Conservation (phyloP, 2,888 invertebrate genomes). For the Lycia hirtaria region DNA sequence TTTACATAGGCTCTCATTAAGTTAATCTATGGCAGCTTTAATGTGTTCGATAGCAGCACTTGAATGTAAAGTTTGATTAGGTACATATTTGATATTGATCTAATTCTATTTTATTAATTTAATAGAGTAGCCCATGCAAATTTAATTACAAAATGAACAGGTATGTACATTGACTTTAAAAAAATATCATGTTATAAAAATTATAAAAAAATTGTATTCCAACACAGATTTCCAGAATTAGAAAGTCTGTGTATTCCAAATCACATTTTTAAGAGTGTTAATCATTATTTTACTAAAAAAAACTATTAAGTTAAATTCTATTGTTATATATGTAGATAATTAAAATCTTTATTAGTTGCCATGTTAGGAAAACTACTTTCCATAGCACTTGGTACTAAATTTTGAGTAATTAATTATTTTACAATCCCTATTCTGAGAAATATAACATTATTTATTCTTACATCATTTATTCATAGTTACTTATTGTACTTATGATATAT, state of each 20-base stretch:
- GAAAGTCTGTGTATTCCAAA: background rate
- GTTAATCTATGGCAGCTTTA: background rate
- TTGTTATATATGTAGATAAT: background rate
- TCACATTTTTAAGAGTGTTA: constrained; percentile 8
- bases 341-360: background rate
- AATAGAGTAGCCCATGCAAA: background rate
- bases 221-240: too few species aligned
- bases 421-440: too few species aligned
- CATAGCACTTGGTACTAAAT: constrained; percentile 18
- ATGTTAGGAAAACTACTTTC: constrained; percentile 2
- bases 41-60: background rate
- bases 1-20: constrained; percentile 2
- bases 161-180: constrained; percentile 28
- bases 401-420: constrained; percentile 1
- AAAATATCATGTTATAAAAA: constrained; percentile 10
- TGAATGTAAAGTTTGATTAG: background rate
- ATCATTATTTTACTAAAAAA: background rate
- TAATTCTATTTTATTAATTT: background rate
- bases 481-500: background rate
- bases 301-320: constrained; percentile 2
- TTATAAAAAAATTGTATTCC: constrained; percentile 16
- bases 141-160: constrained; percentile 19
- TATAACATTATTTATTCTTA: background rate
- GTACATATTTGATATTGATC: background rate
- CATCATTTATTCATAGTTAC: constrained; percentile 1